Conservation (phyloP, 2,797 vertebrate genomes). For the Sebastes elongatus region DNA sequence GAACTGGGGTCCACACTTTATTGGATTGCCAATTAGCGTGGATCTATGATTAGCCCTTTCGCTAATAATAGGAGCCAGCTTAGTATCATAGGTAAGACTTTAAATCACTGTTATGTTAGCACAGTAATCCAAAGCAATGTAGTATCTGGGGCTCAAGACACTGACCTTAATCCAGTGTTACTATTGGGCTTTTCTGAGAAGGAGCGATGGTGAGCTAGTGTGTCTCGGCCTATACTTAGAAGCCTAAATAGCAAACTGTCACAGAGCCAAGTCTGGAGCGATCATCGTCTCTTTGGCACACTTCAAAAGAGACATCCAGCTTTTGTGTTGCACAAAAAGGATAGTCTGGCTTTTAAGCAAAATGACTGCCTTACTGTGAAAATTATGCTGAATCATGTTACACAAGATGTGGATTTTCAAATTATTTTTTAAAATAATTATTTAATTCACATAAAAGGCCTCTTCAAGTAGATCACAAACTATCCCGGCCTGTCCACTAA, state of each 20-base stretch:
- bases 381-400: neutral
- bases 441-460: neutral
- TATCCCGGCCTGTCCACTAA: neutral
- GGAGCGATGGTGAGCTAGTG: slow-evolving; percentile 8
- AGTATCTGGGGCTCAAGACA: slow-evolving; percentile 68
- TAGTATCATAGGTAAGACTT: slow-evolving; percentile 75
- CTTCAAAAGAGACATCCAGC: slow-evolving; percentile 7
- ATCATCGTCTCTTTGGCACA: neutral
- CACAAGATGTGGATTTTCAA: neutral
- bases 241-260: slow-evolving; percentile 54
- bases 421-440: neutral
- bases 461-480: neutral
- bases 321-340: neutral
- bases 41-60: slow-evolving; percentile 75
- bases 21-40: slow-evolving; percentile 70
- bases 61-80: slow-evolving; percentile 80
- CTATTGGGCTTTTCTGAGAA: slow-evolving; percentile 65
- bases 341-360: neutral
- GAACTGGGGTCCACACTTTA: slow-evolving; percentile 47
- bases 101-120: slow-evolving; percentile 82
- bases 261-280: slow-evolving; percentile 22
- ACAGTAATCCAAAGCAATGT: slow-evolving; percentile 78
- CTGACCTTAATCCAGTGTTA: slow-evolving; percentile 82
- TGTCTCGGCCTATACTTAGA: slow-evolving; percentile 38
- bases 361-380: neutral